Conservation (phyloP, 53 echinoderm and acorn worm genomes). For the Actinopyga echinites region DNA sequence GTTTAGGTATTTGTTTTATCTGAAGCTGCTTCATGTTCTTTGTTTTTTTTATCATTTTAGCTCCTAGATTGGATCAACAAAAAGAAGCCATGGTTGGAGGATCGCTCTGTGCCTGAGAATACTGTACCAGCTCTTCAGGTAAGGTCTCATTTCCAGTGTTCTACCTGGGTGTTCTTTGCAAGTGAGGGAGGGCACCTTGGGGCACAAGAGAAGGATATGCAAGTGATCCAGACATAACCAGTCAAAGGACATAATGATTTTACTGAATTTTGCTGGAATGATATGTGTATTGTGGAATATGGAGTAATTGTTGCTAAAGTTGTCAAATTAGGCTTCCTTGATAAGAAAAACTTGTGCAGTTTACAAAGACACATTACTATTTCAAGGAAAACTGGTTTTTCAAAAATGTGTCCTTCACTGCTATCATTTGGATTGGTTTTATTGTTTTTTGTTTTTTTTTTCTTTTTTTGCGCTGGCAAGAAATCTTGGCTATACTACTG, state of each 20-base stretch:
- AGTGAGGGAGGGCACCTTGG: too few relatives aligned
- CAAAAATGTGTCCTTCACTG: neutral
- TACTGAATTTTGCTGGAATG: too few relatives aligned
- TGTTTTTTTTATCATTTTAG: conserved; percentile 30
- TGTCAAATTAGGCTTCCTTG: too few relatives aligned
- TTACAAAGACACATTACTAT: neutral
- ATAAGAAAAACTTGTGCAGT: too few relatives aligned
- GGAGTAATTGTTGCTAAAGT: too few relatives aligned
- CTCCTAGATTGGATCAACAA: conserved; percentile 92
- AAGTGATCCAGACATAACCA: too few relatives aligned
- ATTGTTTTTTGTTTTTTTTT: neutral
- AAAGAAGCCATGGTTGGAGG: conserved; percentile 94
- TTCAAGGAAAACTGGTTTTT: neutral
- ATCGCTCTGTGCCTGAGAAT: conserved; percentile 76
- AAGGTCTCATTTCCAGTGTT: neutral
- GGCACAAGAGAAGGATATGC: too few relatives aligned
- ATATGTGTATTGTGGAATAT: too few relatives aligned
- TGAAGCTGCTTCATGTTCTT: neutral
- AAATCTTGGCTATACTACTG: neutral
- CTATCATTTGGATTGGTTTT: neutral
- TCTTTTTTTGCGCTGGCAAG: neutral
- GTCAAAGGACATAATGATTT: too few relatives aligned
- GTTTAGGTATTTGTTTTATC: too few relatives aligned
- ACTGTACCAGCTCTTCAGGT: conserved; percentile 88
- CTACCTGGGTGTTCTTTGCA: too few relatives aligned